Evolutionary conservation across 2,888 invertebrate species (phyloP), one percentile per base, ranked within the genome.

Genomic region (Lordiphosa fenestrarum): DNA sequence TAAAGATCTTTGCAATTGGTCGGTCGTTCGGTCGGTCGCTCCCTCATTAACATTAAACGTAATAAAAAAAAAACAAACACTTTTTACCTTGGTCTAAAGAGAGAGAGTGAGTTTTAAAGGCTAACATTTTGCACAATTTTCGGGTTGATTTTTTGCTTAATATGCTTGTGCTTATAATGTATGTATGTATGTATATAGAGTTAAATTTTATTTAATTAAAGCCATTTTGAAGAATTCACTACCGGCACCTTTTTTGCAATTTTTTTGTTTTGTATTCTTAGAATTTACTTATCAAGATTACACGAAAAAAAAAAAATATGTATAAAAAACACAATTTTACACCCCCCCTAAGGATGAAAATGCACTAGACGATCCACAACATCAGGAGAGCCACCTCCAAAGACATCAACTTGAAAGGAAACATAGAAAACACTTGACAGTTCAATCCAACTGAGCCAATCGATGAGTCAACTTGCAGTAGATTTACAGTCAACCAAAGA

Each of bases 11-110:
- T 60, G 63, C 54, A 66, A 81, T 81, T 78, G 82, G 83, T 84
- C 83, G 83, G 71, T 85, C 77, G 82, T 77, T 88, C 86, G 86
- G 75, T 88, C 87, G 87, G 82, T 85, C 81, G 73, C 64, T 74
- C 69, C 39, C 47, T 52, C n/a, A 39, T 53, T 39, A 63, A 63
- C 67, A 50, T 59, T 33, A 13, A 50, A 40, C 53, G 47, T 47
- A 50, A n/a, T 47, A 48, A 30, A 39, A 52, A 50, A 38, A 59
- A 69, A 69, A 60, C 30, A 71, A 56, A 40, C 39, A 39, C 30
- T 53, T 10, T 53, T 10, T 53, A 55, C 15, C 52, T 77, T 73
- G 62, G 42, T 70, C 57, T 70, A 44, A 42, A 46, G 33, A 62
- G 36, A 47, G 58, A 38, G 37, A 49, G 37, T 50, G 37, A 41